Percentiles rank a stretch among this genome's conserved stretches.
phyloP scores from a whole-genome alignment of 2,888 invertebrate genomes.

The Polydrusus tereticollis region DNA sequence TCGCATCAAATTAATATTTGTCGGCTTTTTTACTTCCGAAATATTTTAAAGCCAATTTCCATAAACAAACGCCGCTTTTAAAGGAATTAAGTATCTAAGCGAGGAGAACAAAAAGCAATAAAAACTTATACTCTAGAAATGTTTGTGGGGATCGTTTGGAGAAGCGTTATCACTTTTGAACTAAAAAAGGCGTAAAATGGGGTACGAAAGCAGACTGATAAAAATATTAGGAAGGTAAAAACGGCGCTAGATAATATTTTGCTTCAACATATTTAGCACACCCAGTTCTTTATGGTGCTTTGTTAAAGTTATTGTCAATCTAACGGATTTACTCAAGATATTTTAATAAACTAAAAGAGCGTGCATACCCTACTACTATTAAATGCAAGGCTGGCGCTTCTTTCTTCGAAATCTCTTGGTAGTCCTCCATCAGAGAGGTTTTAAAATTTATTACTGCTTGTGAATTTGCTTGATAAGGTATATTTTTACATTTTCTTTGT shows the following conservation, averaged over 20 bases:
- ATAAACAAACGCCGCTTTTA: not conserved
- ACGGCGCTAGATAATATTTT: not conserved
- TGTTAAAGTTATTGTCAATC: no score
- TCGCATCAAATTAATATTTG: not conserved
- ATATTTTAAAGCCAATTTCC: not conserved
- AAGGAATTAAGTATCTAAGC: constrained; percentile 1
- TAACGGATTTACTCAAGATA: no score
- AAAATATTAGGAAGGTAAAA: not conserved
- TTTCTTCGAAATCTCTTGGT: no score
- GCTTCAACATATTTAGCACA: no score
- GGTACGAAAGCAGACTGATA: not conserved
- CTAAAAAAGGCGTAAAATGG: not conserved
- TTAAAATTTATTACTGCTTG: no score
- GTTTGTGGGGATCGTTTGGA: not conserved
- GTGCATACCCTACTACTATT: no score
- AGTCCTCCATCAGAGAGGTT: no score
- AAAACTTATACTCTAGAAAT: constrained; percentile 1
- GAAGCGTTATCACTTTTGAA: not conserved
- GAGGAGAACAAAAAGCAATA: not conserved
- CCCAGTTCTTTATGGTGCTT: no score
- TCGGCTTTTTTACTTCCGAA: not conserved
- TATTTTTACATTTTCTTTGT: not conserved
- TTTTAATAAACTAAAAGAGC: no score
- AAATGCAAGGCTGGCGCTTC: no score
- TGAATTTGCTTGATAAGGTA: not conserved